These are phyloP conservation scores for Alitta virens DNA, from an alignment of 2,888 invertebrate species.

Conservation along the genomic window DNA sequence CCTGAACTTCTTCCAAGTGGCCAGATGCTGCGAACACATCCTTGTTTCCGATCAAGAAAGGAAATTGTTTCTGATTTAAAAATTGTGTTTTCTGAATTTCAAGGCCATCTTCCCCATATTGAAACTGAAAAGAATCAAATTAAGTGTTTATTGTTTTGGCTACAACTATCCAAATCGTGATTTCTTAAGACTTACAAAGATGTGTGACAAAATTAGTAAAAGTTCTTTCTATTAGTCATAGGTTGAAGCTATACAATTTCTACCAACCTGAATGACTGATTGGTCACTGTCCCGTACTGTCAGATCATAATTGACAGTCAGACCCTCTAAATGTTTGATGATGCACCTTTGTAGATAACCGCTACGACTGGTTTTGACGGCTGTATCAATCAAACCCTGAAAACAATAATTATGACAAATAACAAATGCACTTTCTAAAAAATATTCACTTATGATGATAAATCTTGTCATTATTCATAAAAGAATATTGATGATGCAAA, in stretches of 20 bases:
- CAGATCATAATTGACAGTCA: slow-evolving; percentile 87
- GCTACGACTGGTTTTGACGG: slow-evolving; percentile 97
- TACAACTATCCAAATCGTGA: too few species aligned
- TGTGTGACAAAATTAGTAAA: too few species aligned
- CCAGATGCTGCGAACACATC: slow-evolving; percentile 66
- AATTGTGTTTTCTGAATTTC: slow-evolving; percentile 87
- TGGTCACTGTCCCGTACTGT: slow-evolving; percentile 95
- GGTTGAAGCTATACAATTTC: too few species aligned
- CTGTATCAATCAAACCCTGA: slow-evolving; percentile 95
- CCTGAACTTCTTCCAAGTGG: slow-evolving; percentile 64
- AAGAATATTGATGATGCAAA: too few species aligned
- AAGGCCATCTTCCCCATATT: slow-evolving; percentile 59
- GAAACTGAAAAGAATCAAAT: slow-evolving; percentile 62
- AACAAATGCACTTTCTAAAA: too few species aligned
- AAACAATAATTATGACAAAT: too few species aligned
- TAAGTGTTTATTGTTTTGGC: too few species aligned
- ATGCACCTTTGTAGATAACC: slow-evolving; percentile 97
- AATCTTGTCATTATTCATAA: too few species aligned
- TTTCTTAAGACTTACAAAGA: too few species aligned
- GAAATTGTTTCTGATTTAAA: slow-evolving; percentile 72
- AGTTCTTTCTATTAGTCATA: too few species aligned
- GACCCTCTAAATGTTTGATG: slow-evolving; percentile 94
- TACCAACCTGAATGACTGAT: slow-evolving; percentile 76
- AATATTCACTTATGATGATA: too few species aligned
- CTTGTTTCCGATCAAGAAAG: slow-evolving; percentile 78